Conservation (phyloP, 2,797 vertebrate species). For the Clarias fuscus region DNA sequence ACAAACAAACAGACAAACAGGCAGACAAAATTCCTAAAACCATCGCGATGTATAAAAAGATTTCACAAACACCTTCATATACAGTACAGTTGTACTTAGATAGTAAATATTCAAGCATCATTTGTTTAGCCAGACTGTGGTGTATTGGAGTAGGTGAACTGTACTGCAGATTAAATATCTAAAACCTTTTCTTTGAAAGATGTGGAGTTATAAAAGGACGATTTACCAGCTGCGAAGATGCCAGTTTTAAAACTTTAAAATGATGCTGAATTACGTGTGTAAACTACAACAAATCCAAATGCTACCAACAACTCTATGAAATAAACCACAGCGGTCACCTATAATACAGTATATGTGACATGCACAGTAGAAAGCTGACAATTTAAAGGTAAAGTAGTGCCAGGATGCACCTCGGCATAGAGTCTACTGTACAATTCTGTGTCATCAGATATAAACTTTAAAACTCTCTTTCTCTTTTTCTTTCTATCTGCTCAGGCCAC, state of each 20-base stretch:
- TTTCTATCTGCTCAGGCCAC: slow-evolving; percentile 77
- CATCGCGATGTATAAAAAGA: too few species aligned
- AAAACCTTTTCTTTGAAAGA: background rate
- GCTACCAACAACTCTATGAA: background rate
- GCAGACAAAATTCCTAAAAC: too few species aligned
- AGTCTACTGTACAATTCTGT: background rate
- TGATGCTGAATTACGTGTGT: background rate
- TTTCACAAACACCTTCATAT: background rate
- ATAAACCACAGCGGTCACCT: background rate
- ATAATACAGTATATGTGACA: too few species aligned
- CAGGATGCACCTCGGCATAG: background rate
- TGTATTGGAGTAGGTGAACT: background rate
- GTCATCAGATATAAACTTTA: background rate
- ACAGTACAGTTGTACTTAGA: background rate
- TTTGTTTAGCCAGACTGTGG: background rate
- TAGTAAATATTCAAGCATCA: background rate
- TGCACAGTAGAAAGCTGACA: background rate
- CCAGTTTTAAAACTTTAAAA: too few species aligned
- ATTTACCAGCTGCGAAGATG: background rate
- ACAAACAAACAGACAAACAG: too few species aligned
- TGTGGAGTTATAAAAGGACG: background rate
- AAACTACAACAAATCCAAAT: background rate
- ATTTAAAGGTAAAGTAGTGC: too few species aligned
- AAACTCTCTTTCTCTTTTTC: background rate
- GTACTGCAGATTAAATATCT: background rate